Evolutionary conservation across 1,140 invertebrate species (phyloP).

Genomic region (Armadillidium nasatum): DNA sequence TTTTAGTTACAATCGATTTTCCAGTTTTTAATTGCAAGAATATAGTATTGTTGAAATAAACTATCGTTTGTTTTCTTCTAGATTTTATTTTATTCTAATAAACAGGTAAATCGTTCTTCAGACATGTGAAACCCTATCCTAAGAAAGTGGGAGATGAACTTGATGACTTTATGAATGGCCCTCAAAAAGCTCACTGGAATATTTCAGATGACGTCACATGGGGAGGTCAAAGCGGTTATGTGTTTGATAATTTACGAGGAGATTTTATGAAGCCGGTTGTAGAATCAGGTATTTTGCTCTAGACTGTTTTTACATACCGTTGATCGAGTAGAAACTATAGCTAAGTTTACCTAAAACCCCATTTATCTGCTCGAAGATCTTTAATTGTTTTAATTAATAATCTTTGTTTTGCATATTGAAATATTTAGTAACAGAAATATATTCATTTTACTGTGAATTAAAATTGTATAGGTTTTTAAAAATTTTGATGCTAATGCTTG

Average conservation of each 20-base stretch:
- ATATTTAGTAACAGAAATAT: neutral
- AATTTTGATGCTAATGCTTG: neutral
- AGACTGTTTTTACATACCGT: too few relatives aligned
- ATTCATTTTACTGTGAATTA: neutral
- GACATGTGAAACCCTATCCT: constrained; percentile 24
- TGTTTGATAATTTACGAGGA: constrained; percentile 59
- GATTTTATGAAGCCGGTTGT: constrained; percentile 84
- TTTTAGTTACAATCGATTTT: neutral
- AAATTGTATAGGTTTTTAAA: neutral
- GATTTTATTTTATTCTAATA: neutral
- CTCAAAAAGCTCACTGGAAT: constrained; percentile 59
- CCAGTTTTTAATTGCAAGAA: neutral
- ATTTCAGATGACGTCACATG: constrained; percentile 61
- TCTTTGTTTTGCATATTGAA: neutral
- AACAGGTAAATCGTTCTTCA: constrained; percentile 33
- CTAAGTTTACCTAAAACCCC: neutral
- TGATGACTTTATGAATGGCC: constrained; percentile 65
- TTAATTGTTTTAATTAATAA: neutral
- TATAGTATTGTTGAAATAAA: neutral
- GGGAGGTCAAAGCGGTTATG: constrained; percentile 57
- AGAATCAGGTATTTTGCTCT: constrained; percentile 55
- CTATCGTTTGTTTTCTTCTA: neutral
- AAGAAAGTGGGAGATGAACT: constrained; percentile 48
- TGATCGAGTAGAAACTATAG: constrained; percentile 51
- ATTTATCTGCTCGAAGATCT: constrained; percentile 39